Conservation (phyloP, 92 coral and sea anemone species). For the Pocillopora grandis region DNA sequence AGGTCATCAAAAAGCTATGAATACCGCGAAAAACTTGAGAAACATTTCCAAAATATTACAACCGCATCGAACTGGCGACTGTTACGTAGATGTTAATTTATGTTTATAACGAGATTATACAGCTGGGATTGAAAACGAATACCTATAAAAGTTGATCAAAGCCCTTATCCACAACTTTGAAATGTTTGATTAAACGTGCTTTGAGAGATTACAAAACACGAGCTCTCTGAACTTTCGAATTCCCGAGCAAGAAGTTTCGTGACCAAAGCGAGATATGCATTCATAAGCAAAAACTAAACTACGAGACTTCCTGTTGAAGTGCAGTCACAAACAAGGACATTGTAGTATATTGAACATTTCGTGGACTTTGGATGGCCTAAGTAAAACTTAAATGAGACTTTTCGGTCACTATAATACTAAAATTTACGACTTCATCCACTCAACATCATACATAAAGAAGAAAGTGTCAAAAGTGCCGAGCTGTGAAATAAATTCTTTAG, state of each 20-base stretch:
- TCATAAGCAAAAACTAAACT: constrained; percentile 25
- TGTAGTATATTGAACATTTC: constrained; percentile 38
- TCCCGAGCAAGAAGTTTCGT: constrained; percentile 39
- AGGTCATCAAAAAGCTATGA: neutral
- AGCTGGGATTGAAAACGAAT: constrained; percentile 4
- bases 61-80: constrained; percentile 29
- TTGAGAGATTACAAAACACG: neutral
- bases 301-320: constrained; percentile 40
- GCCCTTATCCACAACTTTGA: constrained; percentile 2
- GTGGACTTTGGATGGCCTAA: neutral
- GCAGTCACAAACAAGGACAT: neutral
- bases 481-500: constrained; percentile 24
- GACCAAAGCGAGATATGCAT: constrained; percentile 38
- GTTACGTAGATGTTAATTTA: constrained; percentile 28
- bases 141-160: constrained; percentile 1
- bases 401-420: neutral
- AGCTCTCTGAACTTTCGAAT: constrained; percentile 11
- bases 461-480: constrained; percentile 2
- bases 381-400: neutral
- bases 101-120: constrained; percentile 33
- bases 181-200: neutral
- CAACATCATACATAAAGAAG: constrained; percentile 13
- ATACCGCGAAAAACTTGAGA: constrained; percentile 13
- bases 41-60: constrained; percentile 32
- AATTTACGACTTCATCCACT: neutral